These are phyloP conservation scores for Drosophila sp. DNA, from an alignment of 1,140 invertebrate genomes.

Conservation along the genomic window DNA sequence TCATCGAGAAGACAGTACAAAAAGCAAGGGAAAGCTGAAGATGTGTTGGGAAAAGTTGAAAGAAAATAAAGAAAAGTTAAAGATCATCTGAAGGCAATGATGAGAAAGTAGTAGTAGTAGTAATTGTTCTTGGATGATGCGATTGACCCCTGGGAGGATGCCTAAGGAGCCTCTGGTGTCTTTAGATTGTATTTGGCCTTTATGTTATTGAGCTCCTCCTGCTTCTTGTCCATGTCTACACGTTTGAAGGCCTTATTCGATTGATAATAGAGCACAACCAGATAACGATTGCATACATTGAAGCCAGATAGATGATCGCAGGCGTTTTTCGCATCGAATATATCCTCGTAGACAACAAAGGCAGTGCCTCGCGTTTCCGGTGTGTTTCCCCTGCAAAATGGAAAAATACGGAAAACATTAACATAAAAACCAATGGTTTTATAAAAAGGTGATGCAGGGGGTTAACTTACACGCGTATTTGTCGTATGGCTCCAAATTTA, in stretches of 20 bases:
- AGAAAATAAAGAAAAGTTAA: not conserved
- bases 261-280: slow-evolving; percentile 98
- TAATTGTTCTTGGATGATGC: slow-evolving; percentile 7
- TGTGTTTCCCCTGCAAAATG: slow-evolving; percentile 93
- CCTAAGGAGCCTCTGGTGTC: slow-evolving; percentile 73
- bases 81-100: slow-evolving; percentile 17
- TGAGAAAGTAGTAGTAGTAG: not conserved
- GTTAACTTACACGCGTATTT: slow-evolving; percentile 96
- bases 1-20: not conserved
- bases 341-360: slow-evolving; percentile 99
- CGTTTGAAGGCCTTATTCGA: slow-evolving; percentile 98
- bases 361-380: slow-evolving; percentile 98
- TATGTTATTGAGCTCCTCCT: slow-evolving; percentile 97
- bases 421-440: not conserved
- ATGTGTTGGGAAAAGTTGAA: not conserved
- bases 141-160: not conserved
- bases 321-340: slow-evolving; percentile 99
- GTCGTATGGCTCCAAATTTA: slow-evolving; percentile 99
- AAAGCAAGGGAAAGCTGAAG: slow-evolving; percentile 8
- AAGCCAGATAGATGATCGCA: slow-evolving; percentile 99
- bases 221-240: slow-evolving; percentile 97
- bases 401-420: not conserved
- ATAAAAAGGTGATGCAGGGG: not conserved
- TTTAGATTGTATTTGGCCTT: slow-evolving; percentile 95
- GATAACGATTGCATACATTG: slow-evolving; percentile 99